A percentile compares a stretch with the other conserved stretches of the same genome.
phyloP scores from a whole-genome alignment of 2,113 vertebrate species.

The Platichthys flesus region DNA sequence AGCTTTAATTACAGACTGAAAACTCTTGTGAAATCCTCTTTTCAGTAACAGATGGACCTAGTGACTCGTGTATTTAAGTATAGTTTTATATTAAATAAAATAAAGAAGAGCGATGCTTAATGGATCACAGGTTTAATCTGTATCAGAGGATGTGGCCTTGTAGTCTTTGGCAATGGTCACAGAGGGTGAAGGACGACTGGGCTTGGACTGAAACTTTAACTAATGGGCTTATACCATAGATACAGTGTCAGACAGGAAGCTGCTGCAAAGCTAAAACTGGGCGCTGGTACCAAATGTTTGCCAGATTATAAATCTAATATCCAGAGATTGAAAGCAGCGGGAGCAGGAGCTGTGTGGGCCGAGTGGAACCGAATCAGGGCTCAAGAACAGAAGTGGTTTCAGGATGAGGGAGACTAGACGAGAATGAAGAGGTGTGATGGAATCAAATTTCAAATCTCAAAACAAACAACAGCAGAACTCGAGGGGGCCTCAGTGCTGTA shows the following conservation, averaged over 20 bases:
- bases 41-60: not conserved
- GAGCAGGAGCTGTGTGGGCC: no score
- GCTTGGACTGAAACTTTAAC: not conserved
- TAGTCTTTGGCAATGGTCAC: conserved; percentile 11
- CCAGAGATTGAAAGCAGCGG: no score
- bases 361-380: not conserved
- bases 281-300: not conserved
- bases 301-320: not conserved
- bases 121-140: conserved; percentile 36
- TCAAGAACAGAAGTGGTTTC: no score
- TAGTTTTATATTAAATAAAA: not conserved
- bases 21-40: conserved; percentile 7
- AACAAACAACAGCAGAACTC: not conserved
- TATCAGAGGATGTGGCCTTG: conserved; percentile 11
- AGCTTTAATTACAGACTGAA: conserved; percentile 19
- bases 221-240: not conserved
- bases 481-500: conserved; percentile 2
- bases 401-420: no score
- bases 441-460: no score
- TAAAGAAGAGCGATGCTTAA: not conserved
- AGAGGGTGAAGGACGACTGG: not conserved
- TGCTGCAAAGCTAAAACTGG: not conserved
- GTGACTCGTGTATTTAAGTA: not conserved
- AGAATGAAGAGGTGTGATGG: no score
- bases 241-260: not conserved